A percentile compares a stretch with the other conserved stretches of the same genome.
phyloP scores from a whole-genome alignment of 2,888 invertebrate genomes.

The Andrena marginata region DNA sequence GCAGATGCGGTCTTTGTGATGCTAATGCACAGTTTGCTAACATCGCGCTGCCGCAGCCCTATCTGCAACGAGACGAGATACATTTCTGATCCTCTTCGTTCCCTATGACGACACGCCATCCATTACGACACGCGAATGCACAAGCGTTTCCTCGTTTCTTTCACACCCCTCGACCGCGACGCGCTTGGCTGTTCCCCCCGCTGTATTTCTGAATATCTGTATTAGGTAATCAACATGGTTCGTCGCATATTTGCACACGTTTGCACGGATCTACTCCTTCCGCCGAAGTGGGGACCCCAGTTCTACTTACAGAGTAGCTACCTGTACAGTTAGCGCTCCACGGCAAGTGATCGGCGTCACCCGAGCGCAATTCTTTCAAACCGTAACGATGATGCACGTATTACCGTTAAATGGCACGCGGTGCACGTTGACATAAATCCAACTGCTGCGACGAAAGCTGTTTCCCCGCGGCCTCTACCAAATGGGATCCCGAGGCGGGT shows the following conservation, averaged over 20 bases:
- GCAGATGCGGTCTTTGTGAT: constrained; percentile 78
- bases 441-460: constrained; percentile 67
- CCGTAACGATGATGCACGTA: constrained; percentile 23
- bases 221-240: too few relatives aligned
- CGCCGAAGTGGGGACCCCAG: too few relatives aligned
- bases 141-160: neutral
- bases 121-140: neutral
- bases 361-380: neutral
- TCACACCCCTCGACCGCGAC: neutral
- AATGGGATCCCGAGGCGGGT: constrained; percentile 29
- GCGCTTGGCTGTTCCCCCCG: too few relatives aligned
- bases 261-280: too few relatives aligned
- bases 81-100: constrained; percentile 31
- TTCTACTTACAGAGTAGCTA: neutral
- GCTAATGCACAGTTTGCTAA: constrained; percentile 74
- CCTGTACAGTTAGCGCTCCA: neutral
- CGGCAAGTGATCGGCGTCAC: neutral
- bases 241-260: too few relatives aligned
- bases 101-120: too few relatives aligned
- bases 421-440: constrained; percentile 58
- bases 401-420: constrained; percentile 36
- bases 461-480: constrained; percentile 35
- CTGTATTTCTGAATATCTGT: too few relatives aligned
- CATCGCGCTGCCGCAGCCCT: constrained; percentile 50
- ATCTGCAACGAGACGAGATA: constrained; percentile 34